Evolutionary conservation across 2,888 invertebrate species (phyloP).

Genomic region (Trissoscelio sp.): DNA sequence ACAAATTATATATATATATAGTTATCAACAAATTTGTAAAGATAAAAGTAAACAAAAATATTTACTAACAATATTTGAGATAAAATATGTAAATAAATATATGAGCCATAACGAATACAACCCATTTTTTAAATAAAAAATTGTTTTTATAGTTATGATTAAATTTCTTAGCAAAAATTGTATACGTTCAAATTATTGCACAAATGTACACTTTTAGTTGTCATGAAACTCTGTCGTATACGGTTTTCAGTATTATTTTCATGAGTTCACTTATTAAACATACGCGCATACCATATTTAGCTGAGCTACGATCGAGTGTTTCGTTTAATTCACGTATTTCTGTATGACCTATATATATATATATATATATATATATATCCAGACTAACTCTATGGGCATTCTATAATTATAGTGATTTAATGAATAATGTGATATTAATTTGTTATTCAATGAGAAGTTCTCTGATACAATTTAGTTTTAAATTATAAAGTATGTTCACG

Average conservation of each 20-base stretch:
- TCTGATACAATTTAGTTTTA: neutral
- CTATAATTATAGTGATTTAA: slow-evolving; percentile 15
- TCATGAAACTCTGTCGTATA: slow-evolving; percentile 8
- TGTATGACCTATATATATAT: no score
- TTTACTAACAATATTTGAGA: no score
- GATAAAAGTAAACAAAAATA: no score
- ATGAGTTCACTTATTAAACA: slow-evolving; percentile 18
- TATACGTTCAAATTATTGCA: neutral
- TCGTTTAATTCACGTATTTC: slow-evolving; percentile 3
- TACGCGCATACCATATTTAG: slow-evolving; percentile 8
- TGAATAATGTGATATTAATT: slow-evolving; percentile 17
- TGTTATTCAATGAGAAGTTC: slow-evolving; percentile 11
- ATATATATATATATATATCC: neutral
- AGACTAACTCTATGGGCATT: slow-evolving; percentile 1
- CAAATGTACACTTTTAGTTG: neutral
- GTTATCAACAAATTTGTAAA: no score
- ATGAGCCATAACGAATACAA: no score
- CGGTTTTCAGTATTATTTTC: slow-evolving; percentile 31
- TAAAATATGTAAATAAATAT: no score
- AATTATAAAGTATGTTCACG: no score
- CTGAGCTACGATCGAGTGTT: slow-evolving; percentile 25
- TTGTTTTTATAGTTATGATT: neutral
- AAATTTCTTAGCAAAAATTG: no score
- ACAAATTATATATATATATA: no score
- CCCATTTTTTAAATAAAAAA: neutral